These are phyloP conservation scores for Parasteatoda tepidariorum DNA, from an alignment of 1,140 invertebrate species.

Conservation along the genomic window DNA sequence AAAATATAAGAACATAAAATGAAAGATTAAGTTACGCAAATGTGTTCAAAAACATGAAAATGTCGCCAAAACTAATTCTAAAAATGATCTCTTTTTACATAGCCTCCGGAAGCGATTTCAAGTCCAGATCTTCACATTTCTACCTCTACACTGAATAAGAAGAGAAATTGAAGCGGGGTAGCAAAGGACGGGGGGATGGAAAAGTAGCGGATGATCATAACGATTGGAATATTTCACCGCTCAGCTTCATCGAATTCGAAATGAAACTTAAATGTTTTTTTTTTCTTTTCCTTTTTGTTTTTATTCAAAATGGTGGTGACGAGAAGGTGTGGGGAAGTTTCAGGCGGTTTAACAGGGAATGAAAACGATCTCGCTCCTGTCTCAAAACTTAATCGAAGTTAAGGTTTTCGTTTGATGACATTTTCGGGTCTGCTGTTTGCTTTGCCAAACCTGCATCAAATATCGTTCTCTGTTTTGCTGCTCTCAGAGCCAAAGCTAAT, in stretches of 20 bases:
- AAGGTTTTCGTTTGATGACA: too few species aligned
- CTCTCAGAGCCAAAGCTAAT: too few species aligned
- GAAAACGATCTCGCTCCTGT: too few species aligned
- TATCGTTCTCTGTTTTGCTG: too few species aligned
- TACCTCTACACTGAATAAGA: conserved; percentile 46
- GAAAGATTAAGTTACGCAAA: too few species aligned
- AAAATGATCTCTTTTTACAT: conserved; percentile 16
- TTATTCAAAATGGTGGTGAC: conserved; percentile 9
- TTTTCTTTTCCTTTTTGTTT: not conserved
- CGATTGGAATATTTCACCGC: conserved; percentile 55
- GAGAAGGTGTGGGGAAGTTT: not conserved
- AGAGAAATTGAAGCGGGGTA: not conserved
- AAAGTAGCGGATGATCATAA: conserved; percentile 28
- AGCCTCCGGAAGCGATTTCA: conserved; percentile 22
- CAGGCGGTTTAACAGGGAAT: conserved; percentile 11
- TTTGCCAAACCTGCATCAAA: too few species aligned
- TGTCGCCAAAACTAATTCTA: conserved; percentile 1
- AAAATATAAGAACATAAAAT: too few species aligned
- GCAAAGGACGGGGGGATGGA: not conserved
- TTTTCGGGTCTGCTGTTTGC: too few species aligned
- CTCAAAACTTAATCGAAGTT: too few species aligned
- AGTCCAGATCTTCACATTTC: conserved; percentile 27
- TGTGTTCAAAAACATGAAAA: too few species aligned
- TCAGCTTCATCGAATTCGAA: conserved; percentile 44
- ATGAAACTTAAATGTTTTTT: conserved; percentile 54